Base-by-base conservation (phyloP, 2,113 vertebrate species). In the Labrus mixtus region DNA sequence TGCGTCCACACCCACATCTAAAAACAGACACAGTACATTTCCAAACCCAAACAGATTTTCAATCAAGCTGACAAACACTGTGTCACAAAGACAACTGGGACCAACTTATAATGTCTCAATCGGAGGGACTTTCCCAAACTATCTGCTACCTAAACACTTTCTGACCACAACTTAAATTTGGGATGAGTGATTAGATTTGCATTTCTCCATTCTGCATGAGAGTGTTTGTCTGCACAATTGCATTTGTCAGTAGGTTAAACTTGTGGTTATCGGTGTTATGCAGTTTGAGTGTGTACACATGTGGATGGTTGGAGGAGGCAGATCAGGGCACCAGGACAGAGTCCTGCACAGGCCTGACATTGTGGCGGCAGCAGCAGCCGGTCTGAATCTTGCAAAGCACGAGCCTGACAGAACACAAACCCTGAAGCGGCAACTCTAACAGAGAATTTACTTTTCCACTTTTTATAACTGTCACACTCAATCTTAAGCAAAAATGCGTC, bases 131-230 rank as follows among this genome's bases (percentile, higher is more conserved):
- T 94, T 92, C 93, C 91, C 71, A 48, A 33, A 57, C 53, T 13
- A 62, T 64, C 72, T 84, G 89, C 89, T 84, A 91, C 84, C 91
- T 88, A 90, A 94, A 92, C 92, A 91, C 59, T 92, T 86, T 88
- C 25, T 79, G 72, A 88, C 82, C 89, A 85, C 68, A 37, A 81
- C 73, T 82, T 63, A 60, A 76, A 68, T 79, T 51, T 79, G 73
- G 86, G 50, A 78, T 60, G 77, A 72, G 64, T 65, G 76, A 74
- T 58, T 39, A 13, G 25, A 46, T 54, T 39, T 73, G 66, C 57
- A 64, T 74, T 74, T 69, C 29, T 79, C 10, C 66, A 43, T 54
- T 16, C 56, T 50, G 9, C 10, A 29, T 19, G 60, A 22, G 45
- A 39, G 22, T 25, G 12, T 15, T 41, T 13, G 59, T 29, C 3